These are phyloP conservation scores for Andrena minutula DNA, from an alignment of 2,888 invertebrate genomes.

Conservation along the genomic window DNA sequence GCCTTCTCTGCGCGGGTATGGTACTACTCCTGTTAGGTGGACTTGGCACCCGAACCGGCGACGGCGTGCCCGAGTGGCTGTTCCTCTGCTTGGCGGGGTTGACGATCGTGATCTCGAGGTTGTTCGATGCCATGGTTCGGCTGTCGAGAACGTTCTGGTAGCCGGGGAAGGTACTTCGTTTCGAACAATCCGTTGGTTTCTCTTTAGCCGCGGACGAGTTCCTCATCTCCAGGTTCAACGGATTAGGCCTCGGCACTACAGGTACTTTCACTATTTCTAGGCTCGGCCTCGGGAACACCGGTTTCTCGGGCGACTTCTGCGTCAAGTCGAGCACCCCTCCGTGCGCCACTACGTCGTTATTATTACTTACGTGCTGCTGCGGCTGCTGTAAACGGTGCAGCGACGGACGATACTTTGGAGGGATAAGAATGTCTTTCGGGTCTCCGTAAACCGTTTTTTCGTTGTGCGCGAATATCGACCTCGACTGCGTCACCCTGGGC, in stretches of 20 bases:
- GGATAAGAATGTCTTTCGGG: constrained; percentile 89
- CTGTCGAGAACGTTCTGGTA: constrained; percentile 84
- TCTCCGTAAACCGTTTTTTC: constrained; percentile 90
- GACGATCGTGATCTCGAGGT: constrained; percentile 90
- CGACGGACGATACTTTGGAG: constrained; percentile 85
- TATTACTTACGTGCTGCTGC: constrained; percentile 76
- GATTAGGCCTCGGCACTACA: constrained; percentile 82
- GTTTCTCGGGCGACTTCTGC: constrained; percentile 85
- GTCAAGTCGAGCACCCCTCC: constrained; percentile 89
- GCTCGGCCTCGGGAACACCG: constrained; percentile 82
- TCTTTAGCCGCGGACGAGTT: constrained; percentile 75
- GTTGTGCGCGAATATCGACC: constrained; percentile 88
- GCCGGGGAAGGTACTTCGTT: constrained; percentile 70
- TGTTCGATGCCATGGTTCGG: constrained; percentile 87
- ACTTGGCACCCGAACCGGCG: constrained; percentile 66
- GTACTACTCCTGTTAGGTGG: constrained; percentile 65
- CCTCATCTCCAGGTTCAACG: constrained; percentile 86
- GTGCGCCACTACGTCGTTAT: constrained; percentile 72
- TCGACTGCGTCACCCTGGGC: constrained; percentile 88
- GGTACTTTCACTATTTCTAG: constrained; percentile 88
- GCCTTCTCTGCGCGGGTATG: constrained; percentile 65
- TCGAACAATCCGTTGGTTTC: constrained; percentile 72
- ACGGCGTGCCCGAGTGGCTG: constrained; percentile 48
- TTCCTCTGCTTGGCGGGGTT: constrained; percentile 82
- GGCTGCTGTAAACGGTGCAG: constrained; percentile 51